Base-by-base conservation (phyloP, 2,888 invertebrate species). In the Cancer borealis region DNA sequence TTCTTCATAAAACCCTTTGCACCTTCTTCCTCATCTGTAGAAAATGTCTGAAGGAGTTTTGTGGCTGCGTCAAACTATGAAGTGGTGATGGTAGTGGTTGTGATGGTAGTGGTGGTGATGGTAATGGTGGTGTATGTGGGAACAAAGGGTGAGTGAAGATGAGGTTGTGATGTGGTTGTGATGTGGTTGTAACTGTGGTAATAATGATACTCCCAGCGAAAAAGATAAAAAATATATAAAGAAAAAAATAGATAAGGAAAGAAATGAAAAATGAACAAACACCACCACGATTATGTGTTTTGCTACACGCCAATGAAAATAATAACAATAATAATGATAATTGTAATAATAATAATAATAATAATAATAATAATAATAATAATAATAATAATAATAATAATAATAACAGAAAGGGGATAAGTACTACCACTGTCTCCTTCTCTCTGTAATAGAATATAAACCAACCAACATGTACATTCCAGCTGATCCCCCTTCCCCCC, bases 351-450 rank as follows among this genome's bases (percentile, higher is more conserved):
- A n/a, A n/a, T 66, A n/a, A 66, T 66, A 8, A 66, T 66, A n/a
- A 66, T 66, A 66, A 66, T 66, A 66, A 79, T 30, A 8, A 79
- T 79, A 21, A 79, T 30, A 12, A 30, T 30, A 21, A 30, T 79
- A 26, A 79, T 79, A 79, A n/a, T 79, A 79, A 26, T 79, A 79
- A 79, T 79, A 26, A 30, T 79, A 26, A 79, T 26, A 79, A 79
- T 30, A 30, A 79, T 30, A 79, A 30, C 30, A 79, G 30, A 2
- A 79, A 30, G 30, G 10, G 26, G 6, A 26, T 79, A 26, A 26
- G 4, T 79, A 26, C 26, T 30, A 30, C 26, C 8, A 12, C 30
- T 79, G 30, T 66, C n/a, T 30, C 26, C 26, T 30, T 30, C 26
- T 30, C 14, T 79, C 14, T 30, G 3, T 66, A 66, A 66, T 66